Evolutionary conservation across 2,888 invertebrate species (phyloP), one percentile per base, ranked within the genome.

Genomic region (Clunio marinus): DNA sequence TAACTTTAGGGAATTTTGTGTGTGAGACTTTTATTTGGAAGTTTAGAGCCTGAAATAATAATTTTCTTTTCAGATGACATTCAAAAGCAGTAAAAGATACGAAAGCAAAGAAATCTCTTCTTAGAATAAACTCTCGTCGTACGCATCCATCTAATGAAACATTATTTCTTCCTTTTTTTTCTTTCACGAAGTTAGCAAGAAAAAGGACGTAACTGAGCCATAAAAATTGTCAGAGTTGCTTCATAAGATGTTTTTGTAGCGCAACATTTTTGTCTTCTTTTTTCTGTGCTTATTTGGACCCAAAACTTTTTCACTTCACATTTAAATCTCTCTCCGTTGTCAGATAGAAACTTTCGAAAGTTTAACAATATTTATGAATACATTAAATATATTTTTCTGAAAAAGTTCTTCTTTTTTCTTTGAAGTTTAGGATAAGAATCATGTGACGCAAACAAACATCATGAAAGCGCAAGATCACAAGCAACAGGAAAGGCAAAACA

Each of bases 221-320:
- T 59, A 59, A 59, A 59, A 59, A 59, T 59, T 59, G 59, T 59
- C 59, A 59, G 59, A 32, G 59, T 32, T 59, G 10, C 41, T 59
- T 59, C 59, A 25, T 24, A 57, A 25, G 59, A 59, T 28, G 59
- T 28, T 59, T 27, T 59, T 20, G 17, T 59, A 59, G n/a, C 41
- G 41, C n/a, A 41, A 41, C n/a, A n/a, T n/a, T n/a, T n/a, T n/a
- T n/a, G n/a, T n/a, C n/a, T n/a, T n/a, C n/a, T n/a, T n/a, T n/a
- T n/a, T n/a, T n/a, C n/a, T 41, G 41, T 41, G 41, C 41, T 41
- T 15, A 10, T n/a, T 41, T 15, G 15, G 41, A 41, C 41, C 41
- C 41, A n/a, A 41, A 41, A 41, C 41, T 41, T 41, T 41, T 41
- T 41, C 41, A 41, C 41, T 41, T 41, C 41, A 41, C 7, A 5